Evolutionary conservation across 2,113 vertebrate genomes (phyloP), one percentile per base, ranked within the genome.

Genomic region (Chaetura pelagica): DNA sequence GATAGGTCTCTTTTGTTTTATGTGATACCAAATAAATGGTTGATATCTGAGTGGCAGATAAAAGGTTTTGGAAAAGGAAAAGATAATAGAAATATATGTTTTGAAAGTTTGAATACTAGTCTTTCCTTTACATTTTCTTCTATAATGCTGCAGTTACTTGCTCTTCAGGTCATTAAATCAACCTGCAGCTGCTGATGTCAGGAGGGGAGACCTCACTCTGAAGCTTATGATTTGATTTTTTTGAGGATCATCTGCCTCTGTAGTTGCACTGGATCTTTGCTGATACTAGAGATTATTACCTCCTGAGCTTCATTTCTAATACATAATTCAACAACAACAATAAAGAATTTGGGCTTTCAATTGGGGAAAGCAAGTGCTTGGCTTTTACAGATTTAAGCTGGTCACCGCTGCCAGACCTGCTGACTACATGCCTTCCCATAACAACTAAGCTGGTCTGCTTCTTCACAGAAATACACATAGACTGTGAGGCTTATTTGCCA

Each of bases 401-500:
- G 19, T 42, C n/a, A 42, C 22, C 22, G 17, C 29, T 38, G 29
- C 30, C 49, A 80, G 38, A 66, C 12, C 35, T 82, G 20, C 35
- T 80, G 73, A 34, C 49, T 88, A 40, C 4, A 2, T 58, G 20
- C 16, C 10, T 74, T 87, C n/a, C 32, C 20, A 73, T 62, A 86
- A 80, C 81, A 40, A 30, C 12, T 17, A 71, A 87, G 58, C 24
- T 12, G 7, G 4, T 64, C 24, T 76, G 44, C 54, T 84, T 61
- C 74, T 87, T 2, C 9, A 17, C 49, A 74, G 46, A 73, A 79
- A 79, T 52, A 29, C 40, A 76, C 88, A 7, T 7, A 32, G 49
- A 87, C 15, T 20, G 38, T 64, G 46, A 79, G 55, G n/a, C 18
- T 93, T 96, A 84, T 97, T 97, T 97, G 78, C 51, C 62, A 93